Conservation (phyloP, 1,140 invertebrate genomes). For the Drosophila ironensis region DNA sequence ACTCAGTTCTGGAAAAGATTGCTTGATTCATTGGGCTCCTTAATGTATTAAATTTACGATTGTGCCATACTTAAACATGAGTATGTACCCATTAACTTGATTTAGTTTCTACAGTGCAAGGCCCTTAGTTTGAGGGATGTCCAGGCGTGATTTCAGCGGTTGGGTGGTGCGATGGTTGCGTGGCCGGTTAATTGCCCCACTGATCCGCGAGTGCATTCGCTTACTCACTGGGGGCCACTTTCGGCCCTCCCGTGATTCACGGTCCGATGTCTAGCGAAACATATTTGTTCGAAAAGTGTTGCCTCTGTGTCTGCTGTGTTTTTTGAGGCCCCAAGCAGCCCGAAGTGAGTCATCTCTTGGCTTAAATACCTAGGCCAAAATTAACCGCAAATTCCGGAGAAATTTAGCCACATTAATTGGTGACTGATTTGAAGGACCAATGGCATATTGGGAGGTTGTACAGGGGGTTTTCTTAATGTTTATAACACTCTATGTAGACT, state of each 20-base stretch:
- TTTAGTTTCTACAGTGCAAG: neutral
- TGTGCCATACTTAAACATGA: too few relatives aligned
- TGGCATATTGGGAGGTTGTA: neutral
- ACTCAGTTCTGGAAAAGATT: too few relatives aligned
- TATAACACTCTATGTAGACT: too few relatives aligned
- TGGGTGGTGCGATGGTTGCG: constrained; percentile 10
- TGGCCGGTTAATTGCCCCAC: neutral
- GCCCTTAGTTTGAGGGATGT: neutral
- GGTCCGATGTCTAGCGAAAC: constrained; percentile 6
- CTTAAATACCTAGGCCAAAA: neutral
- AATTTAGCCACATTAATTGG: neutral
- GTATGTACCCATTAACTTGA: neutral
- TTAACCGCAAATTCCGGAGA: neutral
- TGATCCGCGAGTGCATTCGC: constrained; percentile 8
- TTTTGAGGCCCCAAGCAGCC: neutral
- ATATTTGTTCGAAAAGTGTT: neutral
- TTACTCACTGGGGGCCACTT: constrained; percentile 16
- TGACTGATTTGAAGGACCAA: neutral
- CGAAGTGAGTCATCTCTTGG: constrained; percentile 15
- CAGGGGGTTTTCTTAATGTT: neutral
- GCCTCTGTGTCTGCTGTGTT: constrained; percentile 3
- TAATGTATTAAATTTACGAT: too few relatives aligned
- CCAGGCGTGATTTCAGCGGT: neutral
- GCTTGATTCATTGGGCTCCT: too few relatives aligned
- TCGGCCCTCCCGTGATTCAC: constrained; percentile 14